These are phyloP conservation scores for Dryadula phaetusa DNA, from an alignment of 2,888 invertebrate genomes.

Conservation along the genomic window DNA sequence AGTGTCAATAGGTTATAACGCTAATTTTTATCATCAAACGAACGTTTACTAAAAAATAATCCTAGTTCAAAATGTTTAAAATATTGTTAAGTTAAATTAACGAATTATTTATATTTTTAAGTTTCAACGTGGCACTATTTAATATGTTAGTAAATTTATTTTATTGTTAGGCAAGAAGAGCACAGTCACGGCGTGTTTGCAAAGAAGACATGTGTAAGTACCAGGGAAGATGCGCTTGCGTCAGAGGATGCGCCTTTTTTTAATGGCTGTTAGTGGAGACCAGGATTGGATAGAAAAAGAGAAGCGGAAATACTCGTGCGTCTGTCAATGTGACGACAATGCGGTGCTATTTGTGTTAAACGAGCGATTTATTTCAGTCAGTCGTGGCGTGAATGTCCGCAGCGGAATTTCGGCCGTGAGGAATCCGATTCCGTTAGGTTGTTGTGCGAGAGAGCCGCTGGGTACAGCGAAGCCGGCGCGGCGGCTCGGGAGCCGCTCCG, in stretches of 20 bases:
- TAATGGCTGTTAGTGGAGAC: slow-evolving; percentile 40
- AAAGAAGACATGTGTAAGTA: slow-evolving; percentile 54
- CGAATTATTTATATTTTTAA: not conserved
- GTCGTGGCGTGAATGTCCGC: slow-evolving; percentile 81
- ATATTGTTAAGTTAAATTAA: too few species aligned
- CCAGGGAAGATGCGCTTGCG: slow-evolving; percentile 63
- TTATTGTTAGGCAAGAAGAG: slow-evolving; percentile 7
- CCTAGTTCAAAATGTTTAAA: slow-evolving; percentile 14
- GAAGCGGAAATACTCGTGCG: slow-evolving; percentile 78
- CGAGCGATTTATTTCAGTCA: slow-evolving; percentile 83
- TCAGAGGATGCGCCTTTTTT: slow-evolving; percentile 60
- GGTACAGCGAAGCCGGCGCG: slow-evolving; percentile 45
- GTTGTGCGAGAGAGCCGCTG: slow-evolving; percentile 54
- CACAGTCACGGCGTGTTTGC: slow-evolving; percentile 50
- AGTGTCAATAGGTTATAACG: slow-evolving; percentile 20
- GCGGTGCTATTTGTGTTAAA: slow-evolving; percentile 82
- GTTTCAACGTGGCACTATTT: not conserved
- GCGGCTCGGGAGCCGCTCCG: slow-evolving; percentile 41
- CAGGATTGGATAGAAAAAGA: slow-evolving; percentile 62
- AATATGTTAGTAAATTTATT: slow-evolving; percentile 16
- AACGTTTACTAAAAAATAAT: not conserved
- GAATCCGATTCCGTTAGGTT: slow-evolving; percentile 79
- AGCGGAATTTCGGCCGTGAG: slow-evolving; percentile 79
- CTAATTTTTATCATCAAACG: not conserved
- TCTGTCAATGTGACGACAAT: slow-evolving; percentile 80